These are phyloP conservation scores for Pseudoips prasinana DNA, from an alignment of 2,888 invertebrate genomes.

Conservation along the genomic window DNA sequence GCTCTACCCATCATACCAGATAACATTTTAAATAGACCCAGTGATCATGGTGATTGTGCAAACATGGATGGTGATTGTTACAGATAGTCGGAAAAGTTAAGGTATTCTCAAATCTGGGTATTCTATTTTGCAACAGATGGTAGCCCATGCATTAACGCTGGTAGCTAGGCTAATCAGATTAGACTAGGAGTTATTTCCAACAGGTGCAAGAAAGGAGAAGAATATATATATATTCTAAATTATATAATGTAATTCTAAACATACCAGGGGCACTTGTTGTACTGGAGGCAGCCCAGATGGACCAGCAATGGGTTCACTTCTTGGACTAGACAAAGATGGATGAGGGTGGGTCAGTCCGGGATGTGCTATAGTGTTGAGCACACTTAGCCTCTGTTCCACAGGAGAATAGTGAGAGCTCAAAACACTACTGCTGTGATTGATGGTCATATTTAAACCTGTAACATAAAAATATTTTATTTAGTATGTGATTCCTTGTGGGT, in stretches of 20 bases:
- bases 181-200: no score
- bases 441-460: slow-evolving; percentile 84
- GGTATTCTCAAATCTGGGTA: no score
- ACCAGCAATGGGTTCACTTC: slow-evolving; percentile 88
- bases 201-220: no score
- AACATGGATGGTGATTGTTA: no score
- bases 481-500: no score
- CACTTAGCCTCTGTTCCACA: slow-evolving; percentile 68
- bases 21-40: no score
- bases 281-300: slow-evolving; percentile 93
- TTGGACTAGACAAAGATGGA: slow-evolving; percentile 83
- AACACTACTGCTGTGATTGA: slow-evolving; percentile 68
- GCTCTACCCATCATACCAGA: no score
- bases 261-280: slow-evolving; percentile 94
- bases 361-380: slow-evolving; percentile 63
- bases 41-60: no score
- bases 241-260: slow-evolving; percentile 3
- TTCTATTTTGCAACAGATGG: no score
- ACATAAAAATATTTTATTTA: slow-evolving; percentile 23
- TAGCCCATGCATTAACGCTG: no score
- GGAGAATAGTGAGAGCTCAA: slow-evolving; percentile 67
- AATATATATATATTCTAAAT: neutral
- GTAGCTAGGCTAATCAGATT: no score
- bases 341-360: slow-evolving; percentile 66
- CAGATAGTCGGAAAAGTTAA: no score